These are phyloP conservation scores for Pelusios castaneus DNA, from an alignment of 2,113 vertebrate genomes.

Conservation along the genomic window DNA sequence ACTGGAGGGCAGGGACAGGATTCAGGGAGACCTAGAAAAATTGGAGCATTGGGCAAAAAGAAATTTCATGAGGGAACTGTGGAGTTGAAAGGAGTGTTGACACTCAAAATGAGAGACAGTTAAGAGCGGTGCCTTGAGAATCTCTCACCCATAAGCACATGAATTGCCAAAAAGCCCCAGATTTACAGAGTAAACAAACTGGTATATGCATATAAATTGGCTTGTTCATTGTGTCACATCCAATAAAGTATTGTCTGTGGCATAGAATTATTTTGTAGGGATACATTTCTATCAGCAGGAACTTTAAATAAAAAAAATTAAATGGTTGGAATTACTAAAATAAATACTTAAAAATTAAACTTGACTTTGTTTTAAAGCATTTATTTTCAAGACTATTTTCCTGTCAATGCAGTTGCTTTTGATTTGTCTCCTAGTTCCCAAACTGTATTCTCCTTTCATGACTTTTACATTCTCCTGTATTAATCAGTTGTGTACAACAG, in stretches of 20 bases:
- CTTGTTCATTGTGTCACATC: background rate
- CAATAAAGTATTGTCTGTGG: background rate
- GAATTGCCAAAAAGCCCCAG: background rate
- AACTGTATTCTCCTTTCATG: background rate
- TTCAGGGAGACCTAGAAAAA: too few species aligned
- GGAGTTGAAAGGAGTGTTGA: background rate
- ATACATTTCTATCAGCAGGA: background rate
- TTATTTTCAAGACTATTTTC: background rate
- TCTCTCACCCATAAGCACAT: background rate
- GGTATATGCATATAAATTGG: background rate
- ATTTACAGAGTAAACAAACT: background rate
- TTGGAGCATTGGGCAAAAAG: too few species aligned
- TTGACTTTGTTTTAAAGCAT: background rate
- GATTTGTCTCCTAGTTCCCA: background rate
- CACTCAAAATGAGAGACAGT: background rate
- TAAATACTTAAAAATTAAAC: background rate
- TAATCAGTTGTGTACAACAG: background rate
- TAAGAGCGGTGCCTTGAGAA: background rate
- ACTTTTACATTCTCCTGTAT: background rate
- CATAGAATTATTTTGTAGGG: background rate
- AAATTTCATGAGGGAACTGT: too few species aligned
- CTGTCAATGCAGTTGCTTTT: background rate
- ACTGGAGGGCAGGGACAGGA: too few species aligned
- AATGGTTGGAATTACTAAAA: background rate
- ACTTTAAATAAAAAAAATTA: background rate